Evolutionary conservation across 2,797 vertebrate genomes (phyloP), one percentile per base, ranked within the genome.

Genomic region (Cossypha niveicapilla): DNA sequence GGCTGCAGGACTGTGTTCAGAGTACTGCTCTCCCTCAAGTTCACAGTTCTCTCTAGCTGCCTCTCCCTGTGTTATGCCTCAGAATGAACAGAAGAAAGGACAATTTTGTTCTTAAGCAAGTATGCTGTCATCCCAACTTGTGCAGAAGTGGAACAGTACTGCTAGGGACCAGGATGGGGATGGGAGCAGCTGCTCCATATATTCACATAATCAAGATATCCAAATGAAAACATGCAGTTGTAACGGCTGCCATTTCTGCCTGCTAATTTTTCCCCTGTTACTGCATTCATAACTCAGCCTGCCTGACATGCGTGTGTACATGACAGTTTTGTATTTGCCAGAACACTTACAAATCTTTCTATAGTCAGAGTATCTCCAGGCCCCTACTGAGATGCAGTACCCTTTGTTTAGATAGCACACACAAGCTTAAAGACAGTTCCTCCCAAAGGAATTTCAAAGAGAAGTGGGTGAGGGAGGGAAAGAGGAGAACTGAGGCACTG

Each of bases 401-500:
- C 48, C 67, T 74, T 63, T 85, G 77, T 82, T 71, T 79, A 82
- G 62, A 28, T 58, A 91, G 77, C 39, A 50, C 60, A 71, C 39
- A 67, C 63, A 88, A 37, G 48, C 60, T 71, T 86, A 76, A 57
- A 91, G 83, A 57, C 35, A 56, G 67, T 32, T 82, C 74, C 51
- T 84, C 72, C 61, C 83, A 48, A 54, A 74, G 68, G 90, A 74
- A 63, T 82, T 73, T 85, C 7, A 54, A 68, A 60, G 74, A 92
- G 13, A 90, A 88, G 60, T 42, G 37, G 23, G 23, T 54, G 34
- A 86, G 66, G 50, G 48, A 85, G 21, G 32, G 35, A 74, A 77
- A 61, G 65, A 91, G 21, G 47, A 86, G 57, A 91, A 94, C 53
- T 71, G 83, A 96, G 88, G 94, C 88, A 91, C 37, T 23, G 53